phyloP scores from a whole-genome alignment of 2,888 invertebrate species.

The Itoplectis maculator region DNA sequence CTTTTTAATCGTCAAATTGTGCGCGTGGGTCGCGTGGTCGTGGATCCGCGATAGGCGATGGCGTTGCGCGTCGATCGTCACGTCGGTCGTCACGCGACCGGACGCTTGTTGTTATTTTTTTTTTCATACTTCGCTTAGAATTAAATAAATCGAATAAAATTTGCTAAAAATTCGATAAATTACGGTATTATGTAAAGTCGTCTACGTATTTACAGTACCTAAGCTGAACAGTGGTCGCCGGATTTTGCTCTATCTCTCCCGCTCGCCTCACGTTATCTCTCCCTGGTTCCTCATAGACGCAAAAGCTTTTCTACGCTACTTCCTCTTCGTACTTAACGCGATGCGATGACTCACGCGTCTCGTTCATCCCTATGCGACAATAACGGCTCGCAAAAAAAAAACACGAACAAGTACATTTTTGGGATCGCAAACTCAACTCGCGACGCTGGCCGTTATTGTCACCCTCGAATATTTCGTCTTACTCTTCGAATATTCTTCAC shows the following conservation, averaged over 20 bases:
- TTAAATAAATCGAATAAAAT: conserved; percentile 57
- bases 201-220: conserved; percentile 67
- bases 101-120: conserved; percentile 9
- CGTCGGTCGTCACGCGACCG: conserved; percentile 33
- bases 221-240: conserved; percentile 61
- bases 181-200: conserved; percentile 61
- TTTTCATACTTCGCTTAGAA: conserved; percentile 29
- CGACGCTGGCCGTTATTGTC: conserved; percentile 31
- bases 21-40: background rate
- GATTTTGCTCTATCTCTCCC: conserved; percentile 24
- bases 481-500: conserved; percentile 18
- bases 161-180: conserved; percentile 55
- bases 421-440: conserved; percentile 38
- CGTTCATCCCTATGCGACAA: conserved; percentile 45
- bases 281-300: background rate
- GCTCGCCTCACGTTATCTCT: background rate
- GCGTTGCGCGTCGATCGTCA: conserved; percentile 27
- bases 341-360: background rate
- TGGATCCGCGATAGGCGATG: conserved; percentile 18
- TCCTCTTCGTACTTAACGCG: conserved; percentile 18
- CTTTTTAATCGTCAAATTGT: conserved; percentile 10
- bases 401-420: conserved; percentile 52
- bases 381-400: conserved; percentile 67
- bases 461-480: conserved; percentile 35
- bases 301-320: conserved; percentile 1